phyloP scores from a whole-genome alignment of 2,888 invertebrate species.

The Odontothrips loti region DNA sequence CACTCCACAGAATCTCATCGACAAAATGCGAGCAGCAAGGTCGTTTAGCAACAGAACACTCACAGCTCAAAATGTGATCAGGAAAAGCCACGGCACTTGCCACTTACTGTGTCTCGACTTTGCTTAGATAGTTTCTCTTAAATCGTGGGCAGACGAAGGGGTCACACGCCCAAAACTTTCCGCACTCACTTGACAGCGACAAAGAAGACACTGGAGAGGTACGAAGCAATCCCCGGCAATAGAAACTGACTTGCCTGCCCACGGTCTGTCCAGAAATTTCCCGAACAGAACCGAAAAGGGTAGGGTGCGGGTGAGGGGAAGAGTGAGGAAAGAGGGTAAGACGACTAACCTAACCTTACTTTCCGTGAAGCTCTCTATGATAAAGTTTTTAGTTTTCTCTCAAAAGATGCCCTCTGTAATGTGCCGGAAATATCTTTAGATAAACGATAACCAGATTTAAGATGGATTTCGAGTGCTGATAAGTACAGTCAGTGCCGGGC shows the following conservation, averaged over 20 bases:
- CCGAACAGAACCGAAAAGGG: not conserved
- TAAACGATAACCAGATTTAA: too few species aligned
- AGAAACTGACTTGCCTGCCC: not conserved
- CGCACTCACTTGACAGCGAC: not conserved
- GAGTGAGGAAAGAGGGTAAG: not conserved
- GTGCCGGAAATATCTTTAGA: too few species aligned
- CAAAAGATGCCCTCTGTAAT: too few species aligned
- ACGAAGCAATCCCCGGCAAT: not conserved
- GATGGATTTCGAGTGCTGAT: too few species aligned
- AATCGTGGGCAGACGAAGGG: not conserved
- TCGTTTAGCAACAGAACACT: not conserved
- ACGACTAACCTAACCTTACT: not conserved
- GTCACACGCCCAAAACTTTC: not conserved
- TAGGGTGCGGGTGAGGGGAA: not conserved
- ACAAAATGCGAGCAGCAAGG: not conserved
- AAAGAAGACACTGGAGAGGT: not conserved
- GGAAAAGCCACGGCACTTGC: not conserved
- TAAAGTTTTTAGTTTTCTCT: too few species aligned
- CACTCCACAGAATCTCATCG: not conserved
- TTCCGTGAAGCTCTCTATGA: not conserved
- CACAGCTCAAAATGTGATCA: not conserved
- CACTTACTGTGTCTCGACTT: not conserved
- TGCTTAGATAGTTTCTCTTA: not conserved
- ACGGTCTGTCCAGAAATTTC: slow-evolving; percentile 8
- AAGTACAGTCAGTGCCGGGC: too few species aligned